These are phyloP conservation scores for Zoanthus sociatus DNA, from an alignment of 92 coral and sea anemone species.

Conservation along the genomic window DNA sequence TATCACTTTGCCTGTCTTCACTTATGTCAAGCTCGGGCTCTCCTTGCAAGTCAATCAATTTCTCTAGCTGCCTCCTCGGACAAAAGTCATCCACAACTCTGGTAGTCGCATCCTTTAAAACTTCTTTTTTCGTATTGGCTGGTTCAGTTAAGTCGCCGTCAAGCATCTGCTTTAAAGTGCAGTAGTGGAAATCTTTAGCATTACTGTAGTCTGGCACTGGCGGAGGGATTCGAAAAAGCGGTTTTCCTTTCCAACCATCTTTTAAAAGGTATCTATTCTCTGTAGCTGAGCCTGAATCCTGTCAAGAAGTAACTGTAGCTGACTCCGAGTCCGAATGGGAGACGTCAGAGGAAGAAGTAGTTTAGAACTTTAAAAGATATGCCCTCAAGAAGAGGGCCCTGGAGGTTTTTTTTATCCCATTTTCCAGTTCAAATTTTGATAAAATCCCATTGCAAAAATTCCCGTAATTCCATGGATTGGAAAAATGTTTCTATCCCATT, in stretches of 20 bases:
- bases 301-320: too few relatives aligned
- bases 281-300: too few relatives aligned
- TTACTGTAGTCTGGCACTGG: constrained; percentile 49
- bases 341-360: too few relatives aligned
- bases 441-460: too few relatives aligned
- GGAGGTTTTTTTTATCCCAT: too few relatives aligned
- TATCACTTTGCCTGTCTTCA: constrained; percentile 31
- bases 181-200: constrained; percentile 52
- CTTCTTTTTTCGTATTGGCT: constrained; percentile 16
- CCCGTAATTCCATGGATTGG: too few relatives aligned
- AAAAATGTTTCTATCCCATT: too few relatives aligned
- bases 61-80: constrained; percentile 55
- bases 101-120: constrained; percentile 18
- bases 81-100: constrained; percentile 23
- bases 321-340: too few relatives aligned
- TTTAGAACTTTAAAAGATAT: too few relatives aligned
- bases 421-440: too few relatives aligned
- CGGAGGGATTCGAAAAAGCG: constrained; percentile 45
- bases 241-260: constrained; percentile 54
- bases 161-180: constrained; percentile 5
- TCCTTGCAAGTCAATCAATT: constrained; percentile 44
- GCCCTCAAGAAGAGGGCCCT: too few relatives aligned
- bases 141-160: constrained; percentile 39
- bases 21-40: constrained; percentile 34
- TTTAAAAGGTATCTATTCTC: constrained; percentile 33